Base-by-base conservation (phyloP, 2,888 invertebrate species). In the Scaptomyza cyrtandrae region DNA sequence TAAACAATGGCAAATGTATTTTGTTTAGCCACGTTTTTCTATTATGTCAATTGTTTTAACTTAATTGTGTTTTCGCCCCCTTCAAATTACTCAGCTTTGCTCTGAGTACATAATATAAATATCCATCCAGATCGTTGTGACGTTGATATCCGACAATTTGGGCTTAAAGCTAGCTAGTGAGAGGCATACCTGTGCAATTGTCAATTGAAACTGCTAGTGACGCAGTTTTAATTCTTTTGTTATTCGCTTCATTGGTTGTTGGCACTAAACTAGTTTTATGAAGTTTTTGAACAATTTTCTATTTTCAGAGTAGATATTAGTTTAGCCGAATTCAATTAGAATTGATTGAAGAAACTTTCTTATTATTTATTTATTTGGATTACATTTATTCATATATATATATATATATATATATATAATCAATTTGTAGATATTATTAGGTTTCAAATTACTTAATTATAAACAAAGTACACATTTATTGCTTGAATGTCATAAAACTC, bases 141-240 rank as follows among this genome's bases (percentile, higher is more conserved):
- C 56, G 69, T 64, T 24, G 49, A 53, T 44, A 63, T 63, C 54
- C 59, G 60, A 46, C 16, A 10, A 33, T n/a, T 44, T 13, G 39
- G 14, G 10, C 6, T 39, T 35, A 46, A 56, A 45, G 49, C 35
- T 44, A 45, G 45, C 31, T 41, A 44, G 9, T 6, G 2, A 11
- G n/a, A 24, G 68, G 59, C 71, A 64, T 83, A 83, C 83, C 83
- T 85, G 83, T 80, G 60, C 71, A 82, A 78, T 80, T 70, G 77
- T 19, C 70, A 67, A 57, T 62, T 68, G 56, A 44, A 52, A 67
- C 63, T 60, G 59, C 50, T 70, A 66, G 67, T 80, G 80, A 80
- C 80, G 84, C 72, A 75, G 80, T 80, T 74, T 48, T 53, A 29
- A 41, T 39, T 2, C 57, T 61, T 24, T 27, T 37, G 49, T 62